These are phyloP conservation scores for Rhopalosiphum padi DNA, from an alignment of 1,140 invertebrate species.

Conservation along the genomic window DNA sequence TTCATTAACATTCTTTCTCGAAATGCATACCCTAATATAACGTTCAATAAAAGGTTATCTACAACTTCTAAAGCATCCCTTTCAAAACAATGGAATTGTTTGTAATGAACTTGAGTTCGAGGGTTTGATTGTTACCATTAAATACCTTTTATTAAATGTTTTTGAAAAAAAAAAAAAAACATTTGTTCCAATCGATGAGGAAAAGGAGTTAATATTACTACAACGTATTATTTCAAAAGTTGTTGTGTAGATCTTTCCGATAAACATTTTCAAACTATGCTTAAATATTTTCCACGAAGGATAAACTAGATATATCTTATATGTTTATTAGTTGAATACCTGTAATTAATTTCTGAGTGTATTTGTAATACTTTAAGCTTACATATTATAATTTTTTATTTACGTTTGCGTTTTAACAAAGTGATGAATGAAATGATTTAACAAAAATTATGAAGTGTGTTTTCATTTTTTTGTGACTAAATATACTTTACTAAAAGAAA, in stretches of 20 bases:
- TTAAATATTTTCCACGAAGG: background rate
- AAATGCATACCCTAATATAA: background rate
- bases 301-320: background rate
- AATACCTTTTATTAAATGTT: background rate
- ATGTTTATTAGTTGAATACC: background rate
- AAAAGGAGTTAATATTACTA: background rate
- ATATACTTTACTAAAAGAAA: too few species aligned
- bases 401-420: too few species aligned
- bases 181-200: background rate
- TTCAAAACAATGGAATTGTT: slow-evolving; percentile 29
- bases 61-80: background rate
- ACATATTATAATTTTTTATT: background rate
- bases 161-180: background rate
- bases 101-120: background rate
- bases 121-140: background rate
- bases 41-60: slow-evolving; percentile 9
- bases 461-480: too few species aligned
- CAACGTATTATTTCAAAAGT: background rate
- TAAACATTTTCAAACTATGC: background rate
- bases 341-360: background rate
- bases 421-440: too few species aligned
- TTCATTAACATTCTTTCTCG: background rate
- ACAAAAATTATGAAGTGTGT: too few species aligned
- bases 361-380: background rate
- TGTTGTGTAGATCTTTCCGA: background rate